These are phyloP conservation scores for Dinocampus coccinellae DNA, from an alignment of 2,888 invertebrate species.

Conservation along the genomic window DNA sequence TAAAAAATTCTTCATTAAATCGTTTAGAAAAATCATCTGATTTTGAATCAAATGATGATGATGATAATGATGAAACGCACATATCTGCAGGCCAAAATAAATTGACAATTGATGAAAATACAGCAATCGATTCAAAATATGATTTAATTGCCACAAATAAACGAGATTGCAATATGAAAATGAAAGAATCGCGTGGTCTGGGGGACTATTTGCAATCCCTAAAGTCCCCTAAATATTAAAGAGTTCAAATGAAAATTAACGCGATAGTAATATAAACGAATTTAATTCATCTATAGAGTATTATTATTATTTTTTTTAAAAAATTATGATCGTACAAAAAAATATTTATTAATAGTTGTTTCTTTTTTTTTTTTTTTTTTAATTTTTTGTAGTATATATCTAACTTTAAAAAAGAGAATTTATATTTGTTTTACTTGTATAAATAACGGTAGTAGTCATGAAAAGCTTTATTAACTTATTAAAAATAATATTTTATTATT, in stretches of 20 bases:
- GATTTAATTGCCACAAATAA: neutral
- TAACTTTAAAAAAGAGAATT: neutral
- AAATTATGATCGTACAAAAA: neutral
- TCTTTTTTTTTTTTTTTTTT: neutral
- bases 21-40: slow-evolving; percentile 16
- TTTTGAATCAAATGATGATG: slow-evolving; percentile 4
- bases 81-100: neutral
- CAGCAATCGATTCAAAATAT: neutral
- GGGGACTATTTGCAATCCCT: slow-evolving; percentile 59
- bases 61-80: neutral
- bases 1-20: neutral
- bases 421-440: neutral
- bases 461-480: neutral
- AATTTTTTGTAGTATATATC: neutral
- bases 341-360: neutral
- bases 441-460: neutral
- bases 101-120: neutral
- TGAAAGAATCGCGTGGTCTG: slow-evolving; percentile 50
- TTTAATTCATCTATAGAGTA: slow-evolving; percentile 14
- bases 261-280: slow-evolving; percentile 36
- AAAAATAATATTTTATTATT: neutral
- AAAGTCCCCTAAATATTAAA: slow-evolving; percentile 43
- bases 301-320: neutral
- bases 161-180: slow-evolving; percentile 6
- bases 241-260: slow-evolving; percentile 32